These are phyloP conservation scores for Epicauta chinensis DNA, from an alignment of 1,140 invertebrate species.

Conservation along the genomic window DNA sequence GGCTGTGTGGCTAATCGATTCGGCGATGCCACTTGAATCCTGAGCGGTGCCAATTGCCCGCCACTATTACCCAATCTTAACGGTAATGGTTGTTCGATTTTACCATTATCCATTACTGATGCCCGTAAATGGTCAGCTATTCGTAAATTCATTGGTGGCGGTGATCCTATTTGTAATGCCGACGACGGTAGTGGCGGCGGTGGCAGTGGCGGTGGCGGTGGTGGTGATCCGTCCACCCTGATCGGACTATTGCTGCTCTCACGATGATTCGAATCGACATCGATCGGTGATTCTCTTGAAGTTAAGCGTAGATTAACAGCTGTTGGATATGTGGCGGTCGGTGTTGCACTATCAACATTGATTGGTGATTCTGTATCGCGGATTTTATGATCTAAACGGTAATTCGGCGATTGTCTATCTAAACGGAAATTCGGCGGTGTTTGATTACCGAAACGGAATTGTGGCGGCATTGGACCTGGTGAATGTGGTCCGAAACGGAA, in stretches of 20 bases:
- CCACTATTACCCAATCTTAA: conserved; percentile 28
- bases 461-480: conserved; percentile 41
- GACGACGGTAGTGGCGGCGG: conserved; percentile 41
- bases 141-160: conserved; percentile 42
- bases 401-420: conserved; percentile 32
- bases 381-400: conserved; percentile 23
- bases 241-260: conserved; percentile 33
- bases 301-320: conserved; percentile 29
- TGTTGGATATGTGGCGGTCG: conserved; percentile 21
- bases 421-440: conserved; percentile 28
- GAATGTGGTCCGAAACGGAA: conserved; percentile 40
- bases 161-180: conserved; percentile 25
- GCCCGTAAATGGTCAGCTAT: conserved; percentile 24
- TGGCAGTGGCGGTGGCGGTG: conserved; percentile 28
- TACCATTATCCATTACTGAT: conserved; percentile 8
- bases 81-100: conserved; percentile 37
- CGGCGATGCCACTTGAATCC: conserved; percentile 47
- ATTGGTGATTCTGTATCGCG: conserved; percentile 34
- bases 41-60: conserved; percentile 39
- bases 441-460: conserved; percentile 37
- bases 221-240: conserved; percentile 41
- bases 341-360: conserved; percentile 37
- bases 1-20: conserved; percentile 33
- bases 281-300: conserved; percentile 34
- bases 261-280: conserved; percentile 32